Evolutionary conservation across 2,888 invertebrate genomes (phyloP).

Genomic region (Drosophila mercatorum): DNA sequence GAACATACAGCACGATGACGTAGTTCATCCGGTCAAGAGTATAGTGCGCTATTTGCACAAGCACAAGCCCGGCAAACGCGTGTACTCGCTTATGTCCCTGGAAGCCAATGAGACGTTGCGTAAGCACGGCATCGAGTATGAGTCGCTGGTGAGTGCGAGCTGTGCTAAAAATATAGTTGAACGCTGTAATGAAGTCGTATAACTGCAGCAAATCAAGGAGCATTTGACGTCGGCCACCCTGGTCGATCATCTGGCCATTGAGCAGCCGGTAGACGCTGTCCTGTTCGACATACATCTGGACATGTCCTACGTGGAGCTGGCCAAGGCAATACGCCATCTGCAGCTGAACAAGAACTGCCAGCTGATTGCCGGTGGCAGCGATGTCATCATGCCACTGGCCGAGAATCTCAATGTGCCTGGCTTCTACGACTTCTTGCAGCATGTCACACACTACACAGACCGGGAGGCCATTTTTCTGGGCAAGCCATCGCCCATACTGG

Average conservation of each 20-base stretch:
- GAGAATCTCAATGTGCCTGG: conserved; percentile 78
- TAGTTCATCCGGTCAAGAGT: conserved; percentile 84
- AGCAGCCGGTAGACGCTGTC: conserved; percentile 84
- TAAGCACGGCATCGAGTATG: conserved; percentile 84
- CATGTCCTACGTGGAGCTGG: conserved; percentile 84
- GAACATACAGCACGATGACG: conserved; percentile 71
- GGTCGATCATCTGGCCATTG: conserved; percentile 51
- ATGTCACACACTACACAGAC: conserved; percentile 75
- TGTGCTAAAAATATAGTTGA: neutral
- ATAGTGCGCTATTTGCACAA: conserved; percentile 85
- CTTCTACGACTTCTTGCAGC: conserved; percentile 67
- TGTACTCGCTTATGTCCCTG: conserved; percentile 83
- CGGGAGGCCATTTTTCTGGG: conserved; percentile 83
- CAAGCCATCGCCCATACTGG: conserved; percentile 84
- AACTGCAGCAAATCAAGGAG: conserved; percentile 63
- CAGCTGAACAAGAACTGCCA: conserved; percentile 84
- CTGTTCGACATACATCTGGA: conserved; percentile 85
- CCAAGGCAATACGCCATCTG: conserved; percentile 84
- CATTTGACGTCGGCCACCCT: conserved; percentile 63
- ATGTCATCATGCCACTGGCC: conserved; percentile 78
- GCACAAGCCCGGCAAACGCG: conserved; percentile 84
- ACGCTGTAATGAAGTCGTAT: neutral
- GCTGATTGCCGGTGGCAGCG: conserved; percentile 83
- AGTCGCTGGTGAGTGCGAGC: conserved; percentile 78
- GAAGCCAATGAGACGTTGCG: conserved; percentile 81